phyloP scores from a whole-genome alignment of 2,113 vertebrate species.

The Halcyon senegalensis region DNA sequence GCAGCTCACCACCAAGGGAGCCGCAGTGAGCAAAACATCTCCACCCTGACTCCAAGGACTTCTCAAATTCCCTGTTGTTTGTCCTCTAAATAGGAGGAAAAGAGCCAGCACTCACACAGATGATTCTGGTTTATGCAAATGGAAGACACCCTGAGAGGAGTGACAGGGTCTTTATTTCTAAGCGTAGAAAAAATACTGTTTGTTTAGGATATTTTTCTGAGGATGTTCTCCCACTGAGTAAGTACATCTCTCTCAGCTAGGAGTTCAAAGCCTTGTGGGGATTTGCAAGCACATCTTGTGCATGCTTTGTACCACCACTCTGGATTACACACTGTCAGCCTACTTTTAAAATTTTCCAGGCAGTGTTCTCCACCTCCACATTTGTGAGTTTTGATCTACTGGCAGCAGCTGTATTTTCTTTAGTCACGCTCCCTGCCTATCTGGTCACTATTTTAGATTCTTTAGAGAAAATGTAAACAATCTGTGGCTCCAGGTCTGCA shows the following conservation, averaged over 20 bases:
- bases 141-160: background rate
- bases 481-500: slow-evolving; percentile 48
- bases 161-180: background rate
- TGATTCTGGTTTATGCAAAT: background rate
- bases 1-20: background rate
- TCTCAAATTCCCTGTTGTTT: slow-evolving; percentile 3
- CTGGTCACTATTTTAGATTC: slow-evolving; percentile 54
- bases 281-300: background rate
- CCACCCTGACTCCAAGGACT: background rate
- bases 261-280: background rate
- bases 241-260: background rate
- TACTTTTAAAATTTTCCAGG: background rate
- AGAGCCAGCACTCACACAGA: background rate
- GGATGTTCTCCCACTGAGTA: background rate
- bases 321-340: background rate
- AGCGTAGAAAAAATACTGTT: background rate
- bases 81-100: background rate
- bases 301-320: background rate
- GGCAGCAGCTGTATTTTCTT: slow-evolving; percentile 67
- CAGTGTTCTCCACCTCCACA: background rate
- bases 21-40: background rate
- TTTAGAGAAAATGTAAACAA: slow-evolving; percentile 62
- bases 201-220: slow-evolving; percentile 2
- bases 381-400: slow-evolving; percentile 10
- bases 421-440: slow-evolving; percentile 47